Conservation (phyloP, 2,888 invertebrate genomes). For the Arge pagana region DNA sequence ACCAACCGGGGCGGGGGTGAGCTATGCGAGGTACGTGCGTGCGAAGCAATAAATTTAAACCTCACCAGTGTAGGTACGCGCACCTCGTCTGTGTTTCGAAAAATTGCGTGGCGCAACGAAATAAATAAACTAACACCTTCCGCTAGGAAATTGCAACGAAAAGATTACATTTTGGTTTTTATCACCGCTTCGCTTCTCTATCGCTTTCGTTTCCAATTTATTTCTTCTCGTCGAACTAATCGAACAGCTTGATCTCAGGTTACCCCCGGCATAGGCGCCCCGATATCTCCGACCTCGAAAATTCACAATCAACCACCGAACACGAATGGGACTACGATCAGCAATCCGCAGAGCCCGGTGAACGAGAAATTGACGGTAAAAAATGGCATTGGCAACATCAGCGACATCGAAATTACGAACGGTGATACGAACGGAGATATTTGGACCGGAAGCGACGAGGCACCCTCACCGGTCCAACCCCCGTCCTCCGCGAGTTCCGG, state of each 20-base stretch:
- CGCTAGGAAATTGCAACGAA: not conserved
- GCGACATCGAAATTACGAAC: conserved; percentile 59
- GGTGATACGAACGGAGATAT: conserved; percentile 56
- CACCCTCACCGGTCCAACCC: conserved; percentile 63
- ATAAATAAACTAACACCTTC: not conserved
- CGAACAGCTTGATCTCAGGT: too few relatives aligned
- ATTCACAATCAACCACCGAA: conserved; percentile 37
- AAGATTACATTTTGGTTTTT: not conserved
- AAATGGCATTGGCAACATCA: conserved; percentile 52
- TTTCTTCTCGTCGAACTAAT: too few relatives aligned
- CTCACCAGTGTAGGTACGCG: too few relatives aligned
- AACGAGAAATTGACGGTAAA: conserved; percentile 47
- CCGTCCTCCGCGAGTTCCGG: conserved; percentile 79
- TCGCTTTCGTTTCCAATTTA: too few relatives aligned
- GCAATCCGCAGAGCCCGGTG: conserved; percentile 56
- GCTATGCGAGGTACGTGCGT: conserved; percentile 49
- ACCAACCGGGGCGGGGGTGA: conserved; percentile 73
- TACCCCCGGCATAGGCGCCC: conserved; percentile 51
- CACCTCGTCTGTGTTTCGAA: not conserved
- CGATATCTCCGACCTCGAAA: conserved; percentile 50
- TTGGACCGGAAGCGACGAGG: conserved; percentile 59
- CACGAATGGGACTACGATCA: conserved; percentile 42
- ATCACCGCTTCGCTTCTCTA: not conserved
- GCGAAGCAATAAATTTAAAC: not conserved
- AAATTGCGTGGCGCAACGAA: not conserved